Base-by-base conservation (phyloP, 2,113 vertebrate species). In the Oceanodroma tethys region DNA sequence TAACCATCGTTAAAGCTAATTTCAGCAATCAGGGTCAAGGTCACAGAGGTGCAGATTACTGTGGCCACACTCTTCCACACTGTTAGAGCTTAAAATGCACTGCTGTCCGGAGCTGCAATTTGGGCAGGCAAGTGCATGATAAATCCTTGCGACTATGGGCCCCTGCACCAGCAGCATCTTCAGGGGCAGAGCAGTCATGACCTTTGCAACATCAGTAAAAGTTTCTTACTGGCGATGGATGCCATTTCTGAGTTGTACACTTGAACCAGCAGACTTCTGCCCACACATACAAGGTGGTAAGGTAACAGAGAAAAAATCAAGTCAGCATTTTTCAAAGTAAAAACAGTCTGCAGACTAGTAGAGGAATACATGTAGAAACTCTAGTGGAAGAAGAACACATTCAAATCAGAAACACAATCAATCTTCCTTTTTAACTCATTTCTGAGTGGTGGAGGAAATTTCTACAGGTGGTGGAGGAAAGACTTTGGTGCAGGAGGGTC, bases 141-240 rank as follows among this genome's bases (percentile, higher is more conserved):
- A 84, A 63, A 81, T 25, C 25, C 55, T 20, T 48, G 30, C 0
- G 1, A 59, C 78, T 75, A 25, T 5, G 3, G 66, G 11, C 6
- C 13, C 48, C 45, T 79, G n/a, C 1, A 0, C 3, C 2, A 0
- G 30, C 29, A 73, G 21, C 20, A 32, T 15, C 40, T 58, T 86
- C 68, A 84, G 26, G 20, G 71, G 38, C 16, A 87, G 47, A n/a
- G 8, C 11, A 73, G 21, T 20, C 42, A 15, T 22, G 34, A 66
- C 32, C 7, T 81, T 81, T 72, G n/a, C 26, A 40, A 87, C 38
- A 52, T 45, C 50, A 40, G 5, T 48, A 72, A 13, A 76, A 74
- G 42, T 18, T 92, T 12, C 30, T 62, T 60, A 40, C 25, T 80
- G 55, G 55, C 0, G 0, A 74, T 18, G 12, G 42, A 67, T 58